Percentiles rank a stretch among this genome's conserved stretches.
Conservation (phyloP, 2,113 vertebrate species). For the Nansenia antarctica region DNA sequence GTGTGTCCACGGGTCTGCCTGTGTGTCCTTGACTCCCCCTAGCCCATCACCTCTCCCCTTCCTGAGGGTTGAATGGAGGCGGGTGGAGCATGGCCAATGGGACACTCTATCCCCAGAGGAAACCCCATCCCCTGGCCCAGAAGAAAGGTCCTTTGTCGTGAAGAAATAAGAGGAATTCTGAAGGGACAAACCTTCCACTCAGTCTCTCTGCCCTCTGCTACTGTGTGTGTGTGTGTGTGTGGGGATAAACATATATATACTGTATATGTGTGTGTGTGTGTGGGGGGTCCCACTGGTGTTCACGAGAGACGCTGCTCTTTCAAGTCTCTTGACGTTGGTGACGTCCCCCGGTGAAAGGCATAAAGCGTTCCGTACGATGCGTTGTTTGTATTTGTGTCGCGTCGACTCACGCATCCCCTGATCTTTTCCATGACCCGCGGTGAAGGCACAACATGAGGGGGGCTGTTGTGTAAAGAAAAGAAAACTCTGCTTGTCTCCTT, state of each 20-base stretch:
- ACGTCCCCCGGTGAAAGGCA: not conserved
- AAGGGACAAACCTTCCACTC: slow-evolving; percentile 25
- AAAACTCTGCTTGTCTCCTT: slow-evolving; percentile 31
- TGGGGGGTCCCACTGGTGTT: not conserved
- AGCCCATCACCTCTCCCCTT: not conserved
- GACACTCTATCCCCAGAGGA: slow-evolving; percentile 60
- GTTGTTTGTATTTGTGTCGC: not conserved
- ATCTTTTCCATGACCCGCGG: slow-evolving; percentile 21
- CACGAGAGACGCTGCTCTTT: not conserved
- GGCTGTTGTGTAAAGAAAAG: slow-evolving; percentile 50
- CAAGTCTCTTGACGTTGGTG: not conserved
- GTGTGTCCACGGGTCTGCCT: too few relatives aligned
- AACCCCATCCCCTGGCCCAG: slow-evolving; percentile 59
- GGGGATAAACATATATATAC: too few relatives aligned
- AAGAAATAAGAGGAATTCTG: slow-evolving; percentile 50
- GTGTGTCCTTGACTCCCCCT: not conserved
- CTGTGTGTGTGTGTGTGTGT: not conserved
- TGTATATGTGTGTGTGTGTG: not conserved
- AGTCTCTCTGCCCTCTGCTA: not conserved
- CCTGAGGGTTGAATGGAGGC: not conserved
- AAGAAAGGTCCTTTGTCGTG: slow-evolving; percentile 62
- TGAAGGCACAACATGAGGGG: slow-evolving; percentile 18
- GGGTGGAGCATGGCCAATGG: slow-evolving; percentile 41
- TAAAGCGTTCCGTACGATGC: not conserved
- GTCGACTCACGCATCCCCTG: slow-evolving; percentile 21